Evolutionary conservation across 2,888 invertebrate genomes (phyloP), one percentile per base, ranked within the genome.

Genomic region (Cepaea hortensis): DNA sequence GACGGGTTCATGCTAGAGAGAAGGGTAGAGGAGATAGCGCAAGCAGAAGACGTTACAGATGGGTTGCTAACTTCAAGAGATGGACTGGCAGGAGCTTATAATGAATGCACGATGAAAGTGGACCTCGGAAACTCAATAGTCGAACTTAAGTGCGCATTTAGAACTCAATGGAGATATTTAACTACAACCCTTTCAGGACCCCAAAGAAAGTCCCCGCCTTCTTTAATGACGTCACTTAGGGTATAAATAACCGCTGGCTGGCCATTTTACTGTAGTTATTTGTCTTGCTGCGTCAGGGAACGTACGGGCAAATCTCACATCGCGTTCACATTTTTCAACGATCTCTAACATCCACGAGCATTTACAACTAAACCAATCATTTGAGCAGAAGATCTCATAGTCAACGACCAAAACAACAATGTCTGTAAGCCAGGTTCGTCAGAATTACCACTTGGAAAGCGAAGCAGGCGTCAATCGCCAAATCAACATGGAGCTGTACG

Each of bases 401-500:
- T 68, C 23, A 86, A 20, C 81, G 46, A 20, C 20, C 2, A 50
- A 82, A 50, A 23, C 15, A 70, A 82, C 62, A 70, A 94, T 94
- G 94, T 90, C 93, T 76, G 88, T 87, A 35, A 92, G 92, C 90
- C 93, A 92, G 90, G 91, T 91, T 81, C 93, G 96, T 87, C 94
- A 94, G 89, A 94, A 94, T 89, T 94, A 91, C 91, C 93, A 94
- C 90, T 87, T 90, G 50, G 93, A 94, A 50, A 90, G 91, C 86
- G 94, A 94, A 90, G 94, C 94, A 68, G 93, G 92, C 55, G 91
- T 94, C 85, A 94, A 94, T 91, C 93, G 93, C 81, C 94, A 94
- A 90, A 94, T 94, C 88, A 94, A 94, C 91, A 90, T 94, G 92
- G 94, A 94, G 90, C 91, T 94, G 88, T 94, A 94, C 86, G 94